Percentiles rank a stretch among this genome's conserved stretches.
Conservation (phyloP, 2,113 vertebrate species). For the Sardina pilchardus region DNA sequence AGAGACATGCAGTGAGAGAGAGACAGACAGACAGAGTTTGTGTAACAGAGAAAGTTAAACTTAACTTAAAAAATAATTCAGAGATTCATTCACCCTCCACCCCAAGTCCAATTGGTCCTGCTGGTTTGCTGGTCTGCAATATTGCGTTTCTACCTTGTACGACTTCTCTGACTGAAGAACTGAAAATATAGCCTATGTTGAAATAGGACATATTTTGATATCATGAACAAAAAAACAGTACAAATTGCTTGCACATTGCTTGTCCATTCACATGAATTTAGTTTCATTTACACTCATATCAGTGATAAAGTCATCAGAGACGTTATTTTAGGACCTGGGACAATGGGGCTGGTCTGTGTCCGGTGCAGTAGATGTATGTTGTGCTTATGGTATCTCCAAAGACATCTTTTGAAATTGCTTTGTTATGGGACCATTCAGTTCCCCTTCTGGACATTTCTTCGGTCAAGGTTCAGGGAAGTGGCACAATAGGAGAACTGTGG, state of each 20-base stretch:
- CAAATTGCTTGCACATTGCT: too few species aligned
- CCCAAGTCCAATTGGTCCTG: not conserved
- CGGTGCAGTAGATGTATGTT: not conserved
- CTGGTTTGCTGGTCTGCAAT: not conserved
- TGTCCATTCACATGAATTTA: not conserved
- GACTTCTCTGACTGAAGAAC: not conserved
- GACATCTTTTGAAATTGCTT: not conserved
- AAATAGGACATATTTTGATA: not conserved
- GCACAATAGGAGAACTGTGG: not conserved
- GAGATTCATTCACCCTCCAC: not conserved
- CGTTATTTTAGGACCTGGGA: not conserved
- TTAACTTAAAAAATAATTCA: not conserved
- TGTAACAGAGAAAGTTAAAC: not conserved
- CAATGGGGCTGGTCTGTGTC: not conserved
- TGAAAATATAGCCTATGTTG: not conserved
- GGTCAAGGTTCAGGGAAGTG: slow-evolving; percentile 9
- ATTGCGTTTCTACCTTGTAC: not conserved
- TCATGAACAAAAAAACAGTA: too few species aligned
- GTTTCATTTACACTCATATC: not conserved
- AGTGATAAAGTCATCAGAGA: not conserved
- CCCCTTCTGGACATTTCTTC: not conserved
- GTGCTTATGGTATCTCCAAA: not conserved
- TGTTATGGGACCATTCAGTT: not conserved
- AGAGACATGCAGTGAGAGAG: too few species aligned
- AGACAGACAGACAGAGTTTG: not conserved